Base-by-base conservation (phyloP, 2,113 vertebrate species). In the Nipponia nippon region DNA sequence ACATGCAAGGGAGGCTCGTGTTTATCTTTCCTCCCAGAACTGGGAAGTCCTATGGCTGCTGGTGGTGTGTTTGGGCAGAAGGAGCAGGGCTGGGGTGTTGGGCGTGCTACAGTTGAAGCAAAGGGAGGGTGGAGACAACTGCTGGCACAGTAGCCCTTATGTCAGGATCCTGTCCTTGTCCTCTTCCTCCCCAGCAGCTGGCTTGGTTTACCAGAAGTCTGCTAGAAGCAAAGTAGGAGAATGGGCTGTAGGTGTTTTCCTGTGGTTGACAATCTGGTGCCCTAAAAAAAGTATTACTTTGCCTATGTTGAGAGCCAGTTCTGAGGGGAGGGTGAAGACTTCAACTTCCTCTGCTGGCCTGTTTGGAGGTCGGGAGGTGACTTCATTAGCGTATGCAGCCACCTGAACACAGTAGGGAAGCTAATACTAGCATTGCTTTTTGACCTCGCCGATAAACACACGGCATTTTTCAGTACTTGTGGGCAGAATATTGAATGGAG, bases 381-480 rank as follows among this genome's bases (percentile, higher is more conserved):
- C 13, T 73, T 19, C 5, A 2, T 36, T 46, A 17, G 50, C 0
- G 0, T 12, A 2, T 13, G 25, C 30, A 25, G 47, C 42, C 19
- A n/a, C 65, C 78, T 34, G 63, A 70, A 36, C 1, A 1, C 42
- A 8, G 10, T 5, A 19, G 38, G 52, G 34, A 30, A 62, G 42
- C 18, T 29, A 4, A 53, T 3, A 19, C 47, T 8, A 34, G 75
- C 11, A 5, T 36, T 58, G 59, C 6, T 78, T 49, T 66, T 55
- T 27, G 55, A 38, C 42, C 47, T 62, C 2, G 2, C 4, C 1
- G 8, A 40, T 23, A 16, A 50, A 14, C 9, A 40, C 2, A 1
- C 10, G 32, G 11, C 4, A 10, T 19, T 73, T 86, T 65, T 46
- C 34, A 17, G 52, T 20, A 16, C 63, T 52, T 0, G 1, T 27